A percentile compares a stretch with the other conserved stretches of the same genome.
phyloP scores from a whole-genome alignment of 2,113 vertebrate genomes.

The Burhinus oedicnemus region DNA sequence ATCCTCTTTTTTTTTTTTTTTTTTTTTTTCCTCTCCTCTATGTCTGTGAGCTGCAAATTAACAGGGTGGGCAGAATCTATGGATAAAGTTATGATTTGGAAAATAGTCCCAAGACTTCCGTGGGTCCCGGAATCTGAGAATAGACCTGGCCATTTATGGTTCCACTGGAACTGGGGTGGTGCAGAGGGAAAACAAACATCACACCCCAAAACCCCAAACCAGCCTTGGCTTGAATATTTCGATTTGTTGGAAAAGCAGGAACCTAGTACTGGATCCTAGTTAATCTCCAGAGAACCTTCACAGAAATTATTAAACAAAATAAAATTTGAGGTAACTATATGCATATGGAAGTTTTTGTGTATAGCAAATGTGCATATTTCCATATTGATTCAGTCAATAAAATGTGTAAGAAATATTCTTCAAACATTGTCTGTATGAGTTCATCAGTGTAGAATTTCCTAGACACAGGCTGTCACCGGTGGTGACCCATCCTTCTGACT shows the following conservation, averaged over 20 bases:
- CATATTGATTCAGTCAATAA: not conserved
- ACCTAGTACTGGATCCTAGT: not conserved
- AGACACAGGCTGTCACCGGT: accelerated
- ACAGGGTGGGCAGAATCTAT: not conserved
- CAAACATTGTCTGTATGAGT: not conserved
- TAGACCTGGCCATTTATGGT: not conserved
- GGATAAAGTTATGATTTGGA: not conserved
- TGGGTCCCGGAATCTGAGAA: not conserved
- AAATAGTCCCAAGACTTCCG: not conserved
- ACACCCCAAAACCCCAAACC: too few relatives aligned
- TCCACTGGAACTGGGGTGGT: not conserved
- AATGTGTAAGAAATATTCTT: not conserved
- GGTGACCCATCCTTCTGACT: not conserved
- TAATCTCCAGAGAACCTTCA: not conserved
- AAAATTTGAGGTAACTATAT: not conserved
- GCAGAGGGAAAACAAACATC: not conserved
- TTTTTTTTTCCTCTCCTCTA: too few relatives aligned
- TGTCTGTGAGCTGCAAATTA: not conserved
- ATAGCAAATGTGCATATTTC: not conserved
- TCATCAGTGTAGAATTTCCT: not conserved
- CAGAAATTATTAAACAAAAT: not conserved
- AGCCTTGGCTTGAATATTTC: not conserved
- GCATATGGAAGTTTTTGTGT: not conserved
- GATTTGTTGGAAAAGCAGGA: not conserved
- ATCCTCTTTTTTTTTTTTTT: not conserved